These are phyloP conservation scores for Paramuricea clavata DNA, from an alignment of 92 coral and sea anemone species.

Conservation along the genomic window DNA sequence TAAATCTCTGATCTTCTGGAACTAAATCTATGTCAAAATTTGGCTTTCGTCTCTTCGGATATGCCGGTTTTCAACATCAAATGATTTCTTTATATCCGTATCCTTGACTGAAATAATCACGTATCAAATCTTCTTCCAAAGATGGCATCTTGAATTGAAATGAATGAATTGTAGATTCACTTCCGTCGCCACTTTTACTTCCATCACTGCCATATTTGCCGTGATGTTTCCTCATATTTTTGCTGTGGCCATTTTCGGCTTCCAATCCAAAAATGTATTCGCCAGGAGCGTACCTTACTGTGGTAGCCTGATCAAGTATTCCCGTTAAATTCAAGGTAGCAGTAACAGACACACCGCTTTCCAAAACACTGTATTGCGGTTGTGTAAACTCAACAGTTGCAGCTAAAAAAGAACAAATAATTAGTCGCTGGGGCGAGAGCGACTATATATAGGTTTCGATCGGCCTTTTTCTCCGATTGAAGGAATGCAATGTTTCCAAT, in stretches of 20 bases:
- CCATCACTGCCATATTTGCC: too few species aligned
- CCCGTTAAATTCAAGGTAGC: conserved; percentile 1
- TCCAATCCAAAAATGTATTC: neutral
- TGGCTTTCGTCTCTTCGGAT: neutral
- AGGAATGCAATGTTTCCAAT: too few species aligned
- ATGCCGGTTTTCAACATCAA: neutral
- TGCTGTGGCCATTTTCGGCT: too few species aligned
- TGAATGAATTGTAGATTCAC: too few species aligned
- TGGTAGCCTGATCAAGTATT: conserved; percentile 14
- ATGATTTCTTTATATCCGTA: neutral
- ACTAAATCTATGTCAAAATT: conserved; percentile 15
- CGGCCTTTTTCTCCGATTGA: too few species aligned
- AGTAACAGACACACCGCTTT: conserved; percentile 1
- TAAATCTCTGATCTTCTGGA: neutral
- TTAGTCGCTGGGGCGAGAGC: too few species aligned
- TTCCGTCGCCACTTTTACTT: too few species aligned
- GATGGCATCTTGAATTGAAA: neutral
- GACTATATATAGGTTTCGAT: too few species aligned
- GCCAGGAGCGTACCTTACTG: neutral
- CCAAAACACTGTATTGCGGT: neutral
- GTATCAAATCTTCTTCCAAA: neutral
- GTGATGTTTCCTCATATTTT: too few species aligned
- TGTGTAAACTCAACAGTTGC: conserved; percentile 15
- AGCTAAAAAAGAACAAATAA: neutral
- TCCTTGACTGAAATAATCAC: neutral